These are phyloP conservation scores for Habrosyne pyritoides DNA, from an alignment of 2,888 invertebrate species.

Conservation along the genomic window DNA sequence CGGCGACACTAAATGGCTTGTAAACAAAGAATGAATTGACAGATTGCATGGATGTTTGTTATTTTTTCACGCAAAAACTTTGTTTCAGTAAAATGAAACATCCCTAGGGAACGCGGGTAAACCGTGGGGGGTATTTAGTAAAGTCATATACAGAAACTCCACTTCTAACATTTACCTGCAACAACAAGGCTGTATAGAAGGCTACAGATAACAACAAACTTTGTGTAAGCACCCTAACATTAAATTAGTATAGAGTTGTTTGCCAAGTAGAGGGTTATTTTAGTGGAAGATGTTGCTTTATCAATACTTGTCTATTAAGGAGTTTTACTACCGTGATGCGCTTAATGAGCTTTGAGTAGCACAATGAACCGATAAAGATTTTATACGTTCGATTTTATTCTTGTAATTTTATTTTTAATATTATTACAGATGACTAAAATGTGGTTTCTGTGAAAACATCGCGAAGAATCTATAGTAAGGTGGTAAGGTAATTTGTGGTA, in stretches of 20 bases:
- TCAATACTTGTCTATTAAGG: neutral
- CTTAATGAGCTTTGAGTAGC: neutral
- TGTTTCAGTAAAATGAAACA: no score
- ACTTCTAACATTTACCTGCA: neutral
- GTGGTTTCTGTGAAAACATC: no score
- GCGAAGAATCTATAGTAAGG: no score
- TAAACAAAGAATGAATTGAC: no score
- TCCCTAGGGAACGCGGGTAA: no score
- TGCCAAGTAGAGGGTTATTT: slow-evolving; percentile 36
- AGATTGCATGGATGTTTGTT: no score
- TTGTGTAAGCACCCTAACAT: slow-evolving; percentile 14
- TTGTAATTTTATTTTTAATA: no score
- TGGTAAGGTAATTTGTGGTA: no score
- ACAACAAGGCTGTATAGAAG: neutral
- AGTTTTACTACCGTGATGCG: neutral
- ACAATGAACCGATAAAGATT: neutral
- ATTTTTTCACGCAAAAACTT: no score
- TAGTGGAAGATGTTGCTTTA: slow-evolving; percentile 17
- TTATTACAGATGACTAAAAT: no score
- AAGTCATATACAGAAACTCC: neutral
- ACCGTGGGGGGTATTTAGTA: no score
- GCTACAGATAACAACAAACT: neutral
- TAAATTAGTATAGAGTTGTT: slow-evolving; percentile 44
- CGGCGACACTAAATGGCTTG: no score
- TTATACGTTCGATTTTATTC: neutral